Evolutionary conservation across 2,888 invertebrate genomes (phyloP), one percentile per base, ranked within the genome.

Genomic region (Alloscopus bannaensis): DNA sequence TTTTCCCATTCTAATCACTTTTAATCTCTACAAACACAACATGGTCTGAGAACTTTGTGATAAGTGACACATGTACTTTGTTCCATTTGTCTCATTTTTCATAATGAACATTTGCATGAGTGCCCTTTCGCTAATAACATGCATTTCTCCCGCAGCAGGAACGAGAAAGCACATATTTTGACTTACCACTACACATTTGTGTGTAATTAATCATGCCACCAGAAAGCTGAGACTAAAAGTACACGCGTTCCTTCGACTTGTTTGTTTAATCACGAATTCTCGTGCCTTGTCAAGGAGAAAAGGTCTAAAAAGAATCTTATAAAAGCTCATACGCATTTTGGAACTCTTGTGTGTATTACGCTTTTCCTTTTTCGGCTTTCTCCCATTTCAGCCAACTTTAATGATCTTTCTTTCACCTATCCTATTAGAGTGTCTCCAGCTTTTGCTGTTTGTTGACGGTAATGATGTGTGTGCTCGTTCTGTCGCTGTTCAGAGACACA

Each of bases 261-360:
- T 71, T 71, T 60, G 59, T 60, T 71, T 71, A 71, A 71, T 71
- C 70, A 60, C 70, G 31, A 29, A 16, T 45, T 71, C 29, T 60
- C 70, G 70, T 71, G 70, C 18, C n/a, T 6, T 6, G 13, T 36
- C 36, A 36, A 36, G 36, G 36, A 13, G 13, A 36, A 36, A 36
- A 36, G n/a, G n/a, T n/a, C n/a, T n/a, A n/a, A n/a, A n/a, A n/a
- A n/a, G n/a, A n/a, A n/a, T n/a, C n/a, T n/a, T n/a, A n/a, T n/a
- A n/a, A n/a, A n/a, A n/a, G n/a, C n/a, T n/a, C n/a, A 36, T 36
- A 36, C 13, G 36, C 13, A 8, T 36, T 6, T 13, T 36, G 36
- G 36, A 13, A 36, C 6, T 6, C 36, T 8, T 13, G 36, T 36
- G 36, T 36, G 13, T 36, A 36, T 36, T 8, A 36, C 36, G 13